Evolutionary conservation across 1,140 invertebrate genomes (phyloP).

Genomic region (Sycobia sp.): DNA sequence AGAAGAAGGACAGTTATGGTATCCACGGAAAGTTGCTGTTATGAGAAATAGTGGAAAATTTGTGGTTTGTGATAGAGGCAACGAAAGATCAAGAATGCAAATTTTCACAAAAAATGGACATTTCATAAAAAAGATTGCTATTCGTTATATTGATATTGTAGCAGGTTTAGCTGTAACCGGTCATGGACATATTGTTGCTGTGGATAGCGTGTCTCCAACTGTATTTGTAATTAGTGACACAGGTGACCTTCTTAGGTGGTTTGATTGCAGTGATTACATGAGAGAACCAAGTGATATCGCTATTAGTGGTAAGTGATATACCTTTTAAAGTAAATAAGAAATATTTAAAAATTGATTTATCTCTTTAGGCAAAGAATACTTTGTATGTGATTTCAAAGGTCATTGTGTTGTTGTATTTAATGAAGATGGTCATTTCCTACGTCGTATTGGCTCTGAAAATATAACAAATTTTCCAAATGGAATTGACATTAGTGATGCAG

Average conservation of each 20-base stretch:
- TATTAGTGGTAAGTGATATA: conserved; percentile 72
- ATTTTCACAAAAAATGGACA: conserved; percentile 89
- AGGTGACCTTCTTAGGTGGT: conserved; percentile 90
- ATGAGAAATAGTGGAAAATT: conserved; percentile 87
- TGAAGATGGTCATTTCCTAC: conserved; percentile 86
- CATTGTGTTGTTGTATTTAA: conserved; percentile 96
- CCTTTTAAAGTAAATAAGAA: conserved; percentile 3
- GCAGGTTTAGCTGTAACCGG: conserved; percentile 90
- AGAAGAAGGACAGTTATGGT: conserved; percentile 95
- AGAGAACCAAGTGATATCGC: conserved; percentile 96
- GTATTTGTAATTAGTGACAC: conserved; percentile 92
- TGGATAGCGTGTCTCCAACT: conserved; percentile 95
- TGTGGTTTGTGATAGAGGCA: conserved; percentile 95
- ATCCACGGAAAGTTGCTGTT: conserved; percentile 93
- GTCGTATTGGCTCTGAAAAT: conserved; percentile 92
- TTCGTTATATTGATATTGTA: conserved; percentile 96
- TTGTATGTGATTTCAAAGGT: conserved; percentile 97
- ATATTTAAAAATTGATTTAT: background rate
- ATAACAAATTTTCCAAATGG: conserved; percentile 97
- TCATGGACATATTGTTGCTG: conserved; percentile 91
- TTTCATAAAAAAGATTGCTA: conserved; percentile 91
- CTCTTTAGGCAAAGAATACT: conserved; percentile 85
- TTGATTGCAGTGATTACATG: conserved; percentile 97
- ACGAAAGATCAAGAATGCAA: conserved; percentile 94
- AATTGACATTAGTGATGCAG: conserved; percentile 95